These are phyloP conservation scores for Meandrina meandrites DNA, from an alignment of 92 coral and sea anemone species.

Conservation along the genomic window DNA sequence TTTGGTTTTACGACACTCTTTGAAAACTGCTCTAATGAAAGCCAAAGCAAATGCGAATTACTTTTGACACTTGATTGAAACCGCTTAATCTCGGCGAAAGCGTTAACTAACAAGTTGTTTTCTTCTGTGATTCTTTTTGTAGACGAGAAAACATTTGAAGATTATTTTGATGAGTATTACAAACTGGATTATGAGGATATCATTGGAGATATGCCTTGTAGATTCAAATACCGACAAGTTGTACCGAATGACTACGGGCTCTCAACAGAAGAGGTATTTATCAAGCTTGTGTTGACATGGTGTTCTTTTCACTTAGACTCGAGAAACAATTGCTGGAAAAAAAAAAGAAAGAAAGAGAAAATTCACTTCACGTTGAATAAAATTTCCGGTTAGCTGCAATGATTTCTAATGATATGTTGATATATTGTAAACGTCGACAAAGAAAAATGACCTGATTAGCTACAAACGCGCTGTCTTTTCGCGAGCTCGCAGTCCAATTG, in stretches of 20 bases:
- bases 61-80: no score
- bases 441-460: no score
- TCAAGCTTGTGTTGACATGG: background rate
- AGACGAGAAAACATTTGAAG: conserved; percentile 97
- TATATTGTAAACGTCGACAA: no score
- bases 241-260: conserved; percentile 94
- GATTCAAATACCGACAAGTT: conserved; percentile 92
- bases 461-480: background rate
- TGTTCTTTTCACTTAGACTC: background rate
- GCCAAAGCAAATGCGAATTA: no score
- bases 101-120: background rate
- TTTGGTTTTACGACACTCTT: no score
- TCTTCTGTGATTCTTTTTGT: conserved; percentile 2
- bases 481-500: background rate
- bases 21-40: no score
- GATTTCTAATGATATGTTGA: no score
- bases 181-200: conserved; percentile 97
- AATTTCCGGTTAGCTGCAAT: no score
- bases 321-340: no score
- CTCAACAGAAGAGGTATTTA: conserved; percentile 79
- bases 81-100: no score
- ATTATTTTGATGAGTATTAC: conserved; percentile 97
- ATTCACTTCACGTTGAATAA: no score
- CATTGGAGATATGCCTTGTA: conserved; percentile 90
- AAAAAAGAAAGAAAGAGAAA: no score